phyloP scores from a whole-genome alignment of 2,113 vertebrate genomes.

The Acrocephalus kingi region DNA sequence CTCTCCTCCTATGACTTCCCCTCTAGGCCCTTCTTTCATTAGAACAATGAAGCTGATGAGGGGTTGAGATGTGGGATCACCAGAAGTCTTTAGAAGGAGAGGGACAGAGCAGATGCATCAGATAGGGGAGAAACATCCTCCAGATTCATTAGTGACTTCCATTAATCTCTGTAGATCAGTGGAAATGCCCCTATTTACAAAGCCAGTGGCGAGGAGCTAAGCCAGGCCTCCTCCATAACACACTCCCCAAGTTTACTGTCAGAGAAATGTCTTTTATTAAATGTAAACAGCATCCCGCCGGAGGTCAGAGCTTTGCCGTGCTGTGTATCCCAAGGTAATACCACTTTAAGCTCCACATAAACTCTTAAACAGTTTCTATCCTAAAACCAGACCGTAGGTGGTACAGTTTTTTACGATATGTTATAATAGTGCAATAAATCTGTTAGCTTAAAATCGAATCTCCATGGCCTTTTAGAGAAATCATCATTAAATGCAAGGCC shows the following conservation, averaged over 20 bases:
- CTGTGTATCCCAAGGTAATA: slow-evolving; percentile 81
- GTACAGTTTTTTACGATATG: slow-evolving; percentile 98
- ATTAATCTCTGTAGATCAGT: not conserved
- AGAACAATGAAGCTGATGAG: not conserved
- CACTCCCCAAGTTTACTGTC: slow-evolving; percentile 69
- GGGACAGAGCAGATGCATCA: not conserved
- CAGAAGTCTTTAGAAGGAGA: not conserved
- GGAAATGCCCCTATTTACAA: not conserved
- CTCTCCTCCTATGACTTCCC: not conserved
- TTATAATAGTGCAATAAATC: slow-evolving; percentile 99
- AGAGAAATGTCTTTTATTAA: slow-evolving; percentile 72
- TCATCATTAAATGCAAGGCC: slow-evolving; percentile 96
- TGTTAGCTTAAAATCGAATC: slow-evolving; percentile 99
- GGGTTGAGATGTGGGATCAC: not conserved
- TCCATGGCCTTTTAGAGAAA: slow-evolving; percentile 99
- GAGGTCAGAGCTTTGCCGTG: slow-evolving; percentile 66
- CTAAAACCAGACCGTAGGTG: slow-evolving; percentile 92
- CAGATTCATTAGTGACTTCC: not conserved
- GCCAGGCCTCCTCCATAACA: slow-evolving; percentile 31
- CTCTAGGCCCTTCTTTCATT: not conserved
- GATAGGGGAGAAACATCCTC: not conserved
- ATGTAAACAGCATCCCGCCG: slow-evolving; percentile 72
- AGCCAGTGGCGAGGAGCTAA: not conserved
- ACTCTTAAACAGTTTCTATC: slow-evolving; percentile 83
- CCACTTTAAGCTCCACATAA: slow-evolving; percentile 83